phyloP scores from a whole-genome alignment of 2,113 vertebrate genomes.

The Pagrus major region DNA sequence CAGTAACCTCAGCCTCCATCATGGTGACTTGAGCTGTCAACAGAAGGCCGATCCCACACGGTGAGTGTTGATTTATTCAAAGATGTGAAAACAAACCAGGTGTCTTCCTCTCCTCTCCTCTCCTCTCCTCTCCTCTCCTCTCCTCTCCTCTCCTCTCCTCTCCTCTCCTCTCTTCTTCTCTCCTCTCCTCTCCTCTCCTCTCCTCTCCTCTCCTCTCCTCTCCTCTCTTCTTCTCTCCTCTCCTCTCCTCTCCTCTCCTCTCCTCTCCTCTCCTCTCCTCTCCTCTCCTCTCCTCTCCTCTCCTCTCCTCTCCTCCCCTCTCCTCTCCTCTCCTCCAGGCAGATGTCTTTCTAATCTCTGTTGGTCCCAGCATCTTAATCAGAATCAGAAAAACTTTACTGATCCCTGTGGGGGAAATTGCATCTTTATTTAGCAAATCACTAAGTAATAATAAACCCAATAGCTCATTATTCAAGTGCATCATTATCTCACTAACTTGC shows the following conservation, averaged over 20 bases:
- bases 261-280: too few species aligned
- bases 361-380: too few species aligned
- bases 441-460: not conserved
- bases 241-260: constrained; percentile 36
- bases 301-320: constrained; percentile 15
- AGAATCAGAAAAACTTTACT: too few species aligned
- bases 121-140: constrained; percentile 22
- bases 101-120: constrained; percentile 41
- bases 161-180: constrained; percentile 26
- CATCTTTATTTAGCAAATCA: not conserved
- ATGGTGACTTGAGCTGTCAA: constrained; percentile 79
- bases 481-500: not conserved
- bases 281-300: too few species aligned
- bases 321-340: not conserved
- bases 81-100: constrained; percentile 77
- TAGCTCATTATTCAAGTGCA: not conserved
- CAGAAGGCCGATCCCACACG: constrained; percentile 73
- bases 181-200: constrained; percentile 36
- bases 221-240: constrained; percentile 17
- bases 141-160: constrained; percentile 33
- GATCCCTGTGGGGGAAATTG: too few species aligned
- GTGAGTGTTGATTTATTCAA: constrained; percentile 76
- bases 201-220: constrained; percentile 32
- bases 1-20: constrained; percentile 64
- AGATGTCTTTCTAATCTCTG: not conserved